Evolutionary conservation across 2,888 invertebrate genomes (phyloP), one percentile per base, ranked within the genome.

Genomic region (Dasysyrphus tricinctus): DNA sequence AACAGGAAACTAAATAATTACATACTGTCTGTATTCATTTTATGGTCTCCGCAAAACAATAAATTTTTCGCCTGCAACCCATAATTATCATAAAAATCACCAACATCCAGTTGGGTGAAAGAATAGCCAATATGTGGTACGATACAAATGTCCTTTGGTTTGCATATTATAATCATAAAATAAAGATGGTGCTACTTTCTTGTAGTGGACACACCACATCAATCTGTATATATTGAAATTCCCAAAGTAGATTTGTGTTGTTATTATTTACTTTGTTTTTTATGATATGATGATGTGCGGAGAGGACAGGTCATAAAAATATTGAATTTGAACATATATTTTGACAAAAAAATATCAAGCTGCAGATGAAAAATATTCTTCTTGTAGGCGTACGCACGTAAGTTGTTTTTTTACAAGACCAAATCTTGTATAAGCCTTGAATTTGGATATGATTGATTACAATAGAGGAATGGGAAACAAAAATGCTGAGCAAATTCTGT

Each of bases 141-240:
- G 85, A 78, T 78, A 86, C 78, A 86, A 82, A 86, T 78, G 86
- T 82, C 73, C 78, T 82, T 83, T 88, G 83, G 88, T 92, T 92
- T 91, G 91, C 92, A 92, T 92, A 92, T 91, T 89, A 91, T 91
- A 91, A 89, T 90, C 91, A 91, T 92, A 92, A 92, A 92, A 91
- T 90, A 90, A 91, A 91, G 90, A 91, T 91, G 92, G 89, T 89
- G 88, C 78, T 75, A 47, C 59, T 70, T 32, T 51, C 42, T 74
- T 39, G 42, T 47, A 74, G 61, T 86, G 82, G 85, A 78, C 82
- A 70, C 29, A 69, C 49, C 32, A 61, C 54, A n/a, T n/a, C n/a
- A 54, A 32, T 29, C 29, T 54, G 39, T 61, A 9, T 49, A 63
- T 63, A 70, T 44, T 24, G 44, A 59, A 16, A 65, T 65, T 44